Conservation (phyloP, 2,113 vertebrate species). For the Ceratotherium simum region DNA sequence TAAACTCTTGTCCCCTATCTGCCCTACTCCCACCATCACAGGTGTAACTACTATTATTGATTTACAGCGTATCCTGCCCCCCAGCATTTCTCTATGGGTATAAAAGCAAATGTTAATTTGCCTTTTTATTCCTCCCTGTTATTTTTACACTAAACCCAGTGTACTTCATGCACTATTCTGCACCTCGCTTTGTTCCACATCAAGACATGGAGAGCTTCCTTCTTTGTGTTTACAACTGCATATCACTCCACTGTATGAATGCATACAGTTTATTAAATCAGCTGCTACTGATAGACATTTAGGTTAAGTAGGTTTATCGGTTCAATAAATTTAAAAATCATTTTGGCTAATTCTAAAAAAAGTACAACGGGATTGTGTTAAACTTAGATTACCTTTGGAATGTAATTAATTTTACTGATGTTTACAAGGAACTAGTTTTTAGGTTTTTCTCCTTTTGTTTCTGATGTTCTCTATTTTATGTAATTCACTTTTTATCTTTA, state of each 20-base stretch:
- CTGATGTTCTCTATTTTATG: neutral
- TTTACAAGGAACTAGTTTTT: neutral
- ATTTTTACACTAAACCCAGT: neutral
- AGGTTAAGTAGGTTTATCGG: neutral
- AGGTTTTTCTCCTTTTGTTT: neutral
- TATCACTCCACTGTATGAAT: neutral
- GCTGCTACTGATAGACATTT: neutral
- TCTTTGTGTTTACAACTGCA: neutral
- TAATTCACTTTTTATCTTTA: neutral
- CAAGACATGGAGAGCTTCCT: neutral
- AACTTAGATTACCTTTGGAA: neutral
- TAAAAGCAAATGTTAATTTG: neutral
- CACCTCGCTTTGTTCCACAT: neutral
- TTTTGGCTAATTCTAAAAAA: neutral
- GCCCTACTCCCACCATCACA: neutral
- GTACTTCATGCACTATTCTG: accelerated
- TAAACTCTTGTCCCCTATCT: too few relatives aligned
- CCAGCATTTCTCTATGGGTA: neutral
- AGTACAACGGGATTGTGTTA: neutral
- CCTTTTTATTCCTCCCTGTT: neutral
- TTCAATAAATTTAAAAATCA: neutral
- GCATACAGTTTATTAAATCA: neutral
- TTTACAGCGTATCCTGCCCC: neutral
- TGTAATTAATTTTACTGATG: neutral
- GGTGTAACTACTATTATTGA: neutral